Evolutionary conservation across 2,888 invertebrate species (phyloP).

Genomic region (Microctonus aethiopoides): DNA sequence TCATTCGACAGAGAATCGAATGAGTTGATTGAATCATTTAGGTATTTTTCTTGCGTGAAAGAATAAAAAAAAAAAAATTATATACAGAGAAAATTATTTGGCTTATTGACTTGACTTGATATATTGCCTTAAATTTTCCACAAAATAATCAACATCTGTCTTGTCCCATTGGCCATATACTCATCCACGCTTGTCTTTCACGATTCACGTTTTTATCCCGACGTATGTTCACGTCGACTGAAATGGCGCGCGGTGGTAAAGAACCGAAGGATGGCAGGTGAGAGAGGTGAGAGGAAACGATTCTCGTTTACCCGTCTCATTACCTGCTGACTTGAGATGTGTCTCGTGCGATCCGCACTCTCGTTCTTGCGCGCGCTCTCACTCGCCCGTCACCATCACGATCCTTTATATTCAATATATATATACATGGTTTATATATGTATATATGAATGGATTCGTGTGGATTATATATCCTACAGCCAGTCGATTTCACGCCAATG

Average conservation of each 20-base stretch:
- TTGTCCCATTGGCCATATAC: not conserved
- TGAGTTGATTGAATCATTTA: too few relatives aligned
- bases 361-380: conserved; percentile 23
- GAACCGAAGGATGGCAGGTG: not conserved
- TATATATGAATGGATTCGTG: not conserved
- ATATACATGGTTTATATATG: not conserved
- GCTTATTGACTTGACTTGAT: not conserved
- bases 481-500: conserved; percentile 16
- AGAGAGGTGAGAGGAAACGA: conserved; percentile 15
- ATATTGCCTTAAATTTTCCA: not conserved
- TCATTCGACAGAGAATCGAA: too few relatives aligned
- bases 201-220: conserved; percentile 7
- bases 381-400: not conserved
- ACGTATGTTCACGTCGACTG: not conserved
- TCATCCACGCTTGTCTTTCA: conserved; percentile 6
- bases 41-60: not conserved
- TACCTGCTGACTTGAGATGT: conserved; percentile 40
- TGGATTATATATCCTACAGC: conserved; percentile 23
- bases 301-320: conserved; percentile 46
- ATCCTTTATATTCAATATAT: not conserved
- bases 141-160: not conserved
- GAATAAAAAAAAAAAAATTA: not conserved
- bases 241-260: not conserved
- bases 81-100: not conserved
- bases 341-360: conserved; percentile 41